Evolutionary conservation across 1,140 invertebrate genomes (phyloP), one percentile per base, ranked within the genome.

Genomic region (Lepidurus packardi): DNA sequence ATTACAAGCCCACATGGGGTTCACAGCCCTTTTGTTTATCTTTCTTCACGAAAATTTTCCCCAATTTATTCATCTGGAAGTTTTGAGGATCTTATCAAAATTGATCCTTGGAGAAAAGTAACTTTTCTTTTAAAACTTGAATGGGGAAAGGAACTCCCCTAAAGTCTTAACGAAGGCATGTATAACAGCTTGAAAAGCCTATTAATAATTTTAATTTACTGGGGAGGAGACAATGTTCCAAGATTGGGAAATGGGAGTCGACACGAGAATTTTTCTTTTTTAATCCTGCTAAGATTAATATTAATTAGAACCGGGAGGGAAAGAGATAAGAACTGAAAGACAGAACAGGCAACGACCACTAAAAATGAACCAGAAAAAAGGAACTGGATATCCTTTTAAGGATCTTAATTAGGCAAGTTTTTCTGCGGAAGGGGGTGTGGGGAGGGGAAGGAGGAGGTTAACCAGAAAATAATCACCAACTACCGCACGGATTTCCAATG

Each of bases 301-400:
- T 65, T 21, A 65, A 65, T 65, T 65, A 65, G 6, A 65, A 21
- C 16, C 7, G 21, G 53, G 53, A 21, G 53, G 53, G 53, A 65
- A 21, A 65, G 21, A 65, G 53, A 65, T 65, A 65, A 65, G 53
- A 65, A 65, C 34, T 34, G 34, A 34, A 34, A 34, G 34, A 34
- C 53, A 65, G 53, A 65, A 65, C 13, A 16, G 21, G 53, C 16
- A 13, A 7, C 53, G 13, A 65, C 53, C 53, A 65, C 53, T 13
- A 65, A 21, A 21, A 9, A 65, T n/a, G 21, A 65, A 65, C 53
- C 7, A 21, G 53, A 21, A 9, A 65, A 65, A 65, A 65, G 53
- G 53, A 65, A 65, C 53, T 65, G 53, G 53, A 65, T 65, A 65
- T 65, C 53, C 53, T 65, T 65, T 21, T 65, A 65, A 65, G 53